These are phyloP conservation scores for Mus pahari DNA, from an alignment of 2,113 vertebrate species.

Conservation along the genomic window DNA sequence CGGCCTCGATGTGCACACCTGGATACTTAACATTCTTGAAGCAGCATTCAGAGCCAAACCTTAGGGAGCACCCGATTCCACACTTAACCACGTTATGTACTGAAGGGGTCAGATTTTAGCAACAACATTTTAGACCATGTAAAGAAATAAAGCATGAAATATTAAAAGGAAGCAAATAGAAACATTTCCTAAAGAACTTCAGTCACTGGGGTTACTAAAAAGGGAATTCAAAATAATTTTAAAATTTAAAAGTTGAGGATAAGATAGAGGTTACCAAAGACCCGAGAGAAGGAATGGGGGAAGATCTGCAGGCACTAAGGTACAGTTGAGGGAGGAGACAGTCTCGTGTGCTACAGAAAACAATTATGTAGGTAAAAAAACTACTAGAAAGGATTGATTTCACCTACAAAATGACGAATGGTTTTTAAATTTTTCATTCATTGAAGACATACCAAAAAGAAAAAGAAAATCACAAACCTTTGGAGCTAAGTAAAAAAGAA, in stretches of 20 bases:
- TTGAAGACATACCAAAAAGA: neutral
- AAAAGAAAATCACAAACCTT: neutral
- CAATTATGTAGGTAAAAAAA: neutral
- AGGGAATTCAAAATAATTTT: neutral
- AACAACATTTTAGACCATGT: neutral
- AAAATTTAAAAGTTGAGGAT: constrained; percentile 6
- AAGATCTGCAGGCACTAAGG: neutral
- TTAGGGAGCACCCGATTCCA: neutral
- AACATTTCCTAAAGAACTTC: neutral
- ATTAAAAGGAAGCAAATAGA: neutral
- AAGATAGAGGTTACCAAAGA: neutral
- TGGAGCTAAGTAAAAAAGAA: neutral
- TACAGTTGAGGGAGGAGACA: neutral
- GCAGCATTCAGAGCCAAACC: neutral
- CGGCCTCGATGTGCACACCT: neutral
- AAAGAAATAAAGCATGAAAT: neutral
- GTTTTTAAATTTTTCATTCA: neutral
- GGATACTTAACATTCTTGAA: neutral
- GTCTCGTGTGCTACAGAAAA: neutral
- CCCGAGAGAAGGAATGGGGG: neutral
- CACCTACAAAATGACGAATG: neutral
- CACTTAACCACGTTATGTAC: neutral
- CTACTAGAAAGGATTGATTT: neutral
- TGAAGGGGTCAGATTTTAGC: constrained; percentile 9
- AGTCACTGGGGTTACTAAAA: neutral